Evolutionary conservation across 2,797 vertebrate species (phyloP).

Genomic region (Craterocephalus amniculus): DNA sequence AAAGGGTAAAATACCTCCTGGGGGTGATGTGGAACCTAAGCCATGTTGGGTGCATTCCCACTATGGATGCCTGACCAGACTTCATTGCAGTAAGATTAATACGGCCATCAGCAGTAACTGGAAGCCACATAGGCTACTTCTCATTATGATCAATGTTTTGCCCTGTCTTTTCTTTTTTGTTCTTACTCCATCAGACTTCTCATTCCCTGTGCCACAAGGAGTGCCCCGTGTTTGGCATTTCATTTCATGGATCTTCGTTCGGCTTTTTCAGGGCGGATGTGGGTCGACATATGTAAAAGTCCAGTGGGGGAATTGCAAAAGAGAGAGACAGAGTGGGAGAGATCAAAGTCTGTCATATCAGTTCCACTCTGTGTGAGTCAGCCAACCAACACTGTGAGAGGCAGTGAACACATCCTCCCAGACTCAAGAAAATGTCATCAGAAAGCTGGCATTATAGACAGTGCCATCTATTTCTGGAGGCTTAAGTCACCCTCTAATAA

Average conservation of each 20-base stretch:
- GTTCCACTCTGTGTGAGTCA: slow-evolving; percentile 67
- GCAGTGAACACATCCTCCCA: slow-evolving; percentile 63
- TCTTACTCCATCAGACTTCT: slow-evolving; percentile 44
- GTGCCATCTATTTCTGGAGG: slow-evolving; percentile 72
- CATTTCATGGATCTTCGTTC: slow-evolving; percentile 71
- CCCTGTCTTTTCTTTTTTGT: slow-evolving; percentile 41
- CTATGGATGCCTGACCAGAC: slow-evolving; percentile 57
- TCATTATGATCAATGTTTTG: slow-evolving; percentile 52
- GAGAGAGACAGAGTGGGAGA: slow-evolving; percentile 52
- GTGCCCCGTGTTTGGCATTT: slow-evolving; percentile 63
- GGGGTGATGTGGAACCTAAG: slow-evolving; percentile 64
- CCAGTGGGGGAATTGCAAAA: slow-evolving; percentile 59
- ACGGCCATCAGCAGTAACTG: slow-evolving; percentile 53
- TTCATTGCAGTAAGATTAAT: slow-evolving; percentile 75
- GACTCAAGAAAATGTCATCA: slow-evolving; percentile 68
- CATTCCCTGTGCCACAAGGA: slow-evolving; percentile 42
- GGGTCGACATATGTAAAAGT: slow-evolving; percentile 66
- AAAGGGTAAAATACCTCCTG: slow-evolving; percentile 68
- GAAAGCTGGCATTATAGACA: slow-evolving; percentile 63
- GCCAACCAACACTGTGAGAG: slow-evolving; percentile 53
- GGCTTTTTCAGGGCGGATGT: slow-evolving; percentile 65
- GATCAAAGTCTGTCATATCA: slow-evolving; percentile 77
- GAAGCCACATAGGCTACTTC: slow-evolving; percentile 48
- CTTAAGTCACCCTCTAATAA: slow-evolving; percentile 69
- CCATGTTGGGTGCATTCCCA: slow-evolving; percentile 35